Percentiles rank a stretch among this genome's conserved stretches.
Conservation (phyloP, 2,113 vertebrate species). For the Herpetotheres cachinnans region DNA sequence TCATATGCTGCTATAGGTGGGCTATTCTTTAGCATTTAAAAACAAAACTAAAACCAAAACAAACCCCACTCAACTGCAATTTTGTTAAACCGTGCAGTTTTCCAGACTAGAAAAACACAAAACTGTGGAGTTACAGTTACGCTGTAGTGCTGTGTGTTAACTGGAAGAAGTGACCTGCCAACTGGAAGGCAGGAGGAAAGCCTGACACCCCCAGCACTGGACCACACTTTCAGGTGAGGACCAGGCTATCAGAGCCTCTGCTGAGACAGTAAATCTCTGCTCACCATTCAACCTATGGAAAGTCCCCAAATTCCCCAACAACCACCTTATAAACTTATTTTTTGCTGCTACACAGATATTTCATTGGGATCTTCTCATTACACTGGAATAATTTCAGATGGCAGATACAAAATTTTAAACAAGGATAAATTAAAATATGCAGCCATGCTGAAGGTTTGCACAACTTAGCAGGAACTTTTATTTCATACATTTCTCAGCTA, state of each 20-base stretch:
- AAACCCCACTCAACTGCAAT: fast-evolving
- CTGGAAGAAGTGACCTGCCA: background rate
- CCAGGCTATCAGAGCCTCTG: background rate
- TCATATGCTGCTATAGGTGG: background rate
- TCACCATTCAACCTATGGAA: background rate
- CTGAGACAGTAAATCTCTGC: background rate
- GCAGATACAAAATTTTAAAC: background rate
- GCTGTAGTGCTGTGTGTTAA: background rate
- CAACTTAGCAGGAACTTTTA: background rate
- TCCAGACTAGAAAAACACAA: background rate
- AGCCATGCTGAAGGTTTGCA: background rate
- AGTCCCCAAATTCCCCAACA: background rate
- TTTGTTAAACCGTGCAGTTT: background rate
- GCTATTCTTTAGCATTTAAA: background rate
- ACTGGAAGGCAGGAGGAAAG: background rate
- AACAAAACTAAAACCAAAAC: too few species aligned
- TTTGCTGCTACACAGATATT: background rate
- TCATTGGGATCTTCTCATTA: background rate
- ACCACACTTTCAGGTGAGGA: fast-evolving
- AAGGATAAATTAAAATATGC: background rate
- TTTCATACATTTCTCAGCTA: background rate
- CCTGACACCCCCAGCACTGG: background rate
- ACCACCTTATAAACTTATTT: background rate
- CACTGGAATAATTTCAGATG: background rate
- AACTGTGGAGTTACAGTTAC: background rate